These are phyloP conservation scores for Helicorthomorpha holstii DNA, from an alignment of 1,140 invertebrate genomes.

Conservation along the genomic window DNA sequence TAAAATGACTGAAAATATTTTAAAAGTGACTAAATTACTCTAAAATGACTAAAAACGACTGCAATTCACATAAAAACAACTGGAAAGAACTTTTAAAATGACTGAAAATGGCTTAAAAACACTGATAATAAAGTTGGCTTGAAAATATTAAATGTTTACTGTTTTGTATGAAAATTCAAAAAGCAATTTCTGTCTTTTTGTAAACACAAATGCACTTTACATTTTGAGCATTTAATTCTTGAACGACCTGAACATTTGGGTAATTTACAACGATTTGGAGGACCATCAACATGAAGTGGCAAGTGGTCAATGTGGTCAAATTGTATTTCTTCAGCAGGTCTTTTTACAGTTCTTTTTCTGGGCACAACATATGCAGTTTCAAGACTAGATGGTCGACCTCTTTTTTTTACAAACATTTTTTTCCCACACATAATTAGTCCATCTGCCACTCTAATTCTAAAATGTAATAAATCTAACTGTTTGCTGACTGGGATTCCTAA, in stretches of 20 bases:
- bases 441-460: conserved; percentile 10
- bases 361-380: not conserved
- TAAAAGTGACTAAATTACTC: too few relatives aligned
- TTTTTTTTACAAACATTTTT: not conserved
- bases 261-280: not conserved
- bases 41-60: too few relatives aligned
- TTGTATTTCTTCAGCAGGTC: not conserved
- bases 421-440: not conserved
- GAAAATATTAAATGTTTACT: too few relatives aligned
- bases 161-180: not conserved
- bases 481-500: conserved; percentile 4
- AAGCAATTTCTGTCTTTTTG: not conserved
- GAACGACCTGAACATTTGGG: not conserved
- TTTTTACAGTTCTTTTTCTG: not conserved
- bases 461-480: conserved; percentile 8
- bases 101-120: too few relatives aligned
- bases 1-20: not conserved
- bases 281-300: not conserved
- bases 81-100: too few relatives aligned
- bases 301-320: not conserved
- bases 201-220: not conserved
- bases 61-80: too few relatives aligned
- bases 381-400: not conserved
- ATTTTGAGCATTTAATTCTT: not conserved
- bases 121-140: too few relatives aligned